Evolutionary conservation across 2,113 vertebrate genomes (phyloP).

Genomic region (Protomyctophum bolini): DNA sequence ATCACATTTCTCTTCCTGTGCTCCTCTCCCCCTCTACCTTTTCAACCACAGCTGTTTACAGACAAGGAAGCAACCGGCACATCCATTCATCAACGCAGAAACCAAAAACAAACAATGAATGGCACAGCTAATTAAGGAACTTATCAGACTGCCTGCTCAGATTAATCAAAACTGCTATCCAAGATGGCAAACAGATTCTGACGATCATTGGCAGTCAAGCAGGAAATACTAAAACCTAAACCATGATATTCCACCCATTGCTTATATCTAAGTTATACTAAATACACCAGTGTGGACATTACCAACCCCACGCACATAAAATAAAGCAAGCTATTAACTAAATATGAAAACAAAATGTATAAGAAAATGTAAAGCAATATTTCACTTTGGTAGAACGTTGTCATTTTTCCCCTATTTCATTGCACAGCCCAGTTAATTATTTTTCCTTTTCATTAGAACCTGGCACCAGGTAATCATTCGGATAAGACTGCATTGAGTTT

Average conservation of each 20-base stretch:
- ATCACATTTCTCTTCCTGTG: constrained; percentile 81
- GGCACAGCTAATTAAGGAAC: constrained; percentile 48
- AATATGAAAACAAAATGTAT: constrained; percentile 14
- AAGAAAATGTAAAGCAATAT: constrained; percentile 15
- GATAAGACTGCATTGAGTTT: too few relatives aligned
- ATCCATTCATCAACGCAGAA: constrained; percentile 83
- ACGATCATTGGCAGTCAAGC: constrained; percentile 39
- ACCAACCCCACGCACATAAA: constrained; percentile 20
- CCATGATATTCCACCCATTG: constrained; percentile 24
- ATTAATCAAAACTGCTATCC: constrained; percentile 24
- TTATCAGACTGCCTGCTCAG: constrained; percentile 41
- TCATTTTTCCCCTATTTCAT: constrained; percentile 43
- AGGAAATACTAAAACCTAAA: constrained; percentile 35
- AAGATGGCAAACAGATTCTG: constrained; percentile 51
- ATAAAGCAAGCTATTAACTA: constrained; percentile 14
- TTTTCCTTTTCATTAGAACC: too few relatives aligned
- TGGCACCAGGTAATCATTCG: too few relatives aligned
- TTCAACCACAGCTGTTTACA: constrained; percentile 76
- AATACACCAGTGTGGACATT: constrained; percentile 22
- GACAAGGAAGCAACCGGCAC: constrained; percentile 80
- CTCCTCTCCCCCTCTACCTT: constrained; percentile 73
- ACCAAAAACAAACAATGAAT: constrained; percentile 51
- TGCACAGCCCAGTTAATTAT: too few relatives aligned
- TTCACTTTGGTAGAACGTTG: constrained; percentile 69
- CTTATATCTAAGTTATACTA: constrained; percentile 18